Percentiles rank a stretch among this genome's conserved stretches.
These are phyloP conservation scores for Argyrosomus japonicus DNA, from an alignment of 2,113 vertebrate genomes.

Conservation along the genomic window DNA sequence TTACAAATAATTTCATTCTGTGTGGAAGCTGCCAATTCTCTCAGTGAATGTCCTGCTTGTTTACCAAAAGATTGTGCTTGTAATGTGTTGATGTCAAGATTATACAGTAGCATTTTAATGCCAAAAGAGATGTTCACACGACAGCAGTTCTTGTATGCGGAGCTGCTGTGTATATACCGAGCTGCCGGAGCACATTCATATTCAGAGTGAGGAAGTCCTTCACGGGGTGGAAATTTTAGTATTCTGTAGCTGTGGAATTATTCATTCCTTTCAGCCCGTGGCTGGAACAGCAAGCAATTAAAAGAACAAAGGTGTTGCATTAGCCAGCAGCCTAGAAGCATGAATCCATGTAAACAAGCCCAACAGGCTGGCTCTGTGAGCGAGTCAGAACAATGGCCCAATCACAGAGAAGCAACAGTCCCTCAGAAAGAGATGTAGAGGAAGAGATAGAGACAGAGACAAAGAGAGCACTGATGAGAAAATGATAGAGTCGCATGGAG, in stretches of 20 bases:
- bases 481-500: constrained; percentile 69
- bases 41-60: background rate
- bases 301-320: constrained; percentile 76
- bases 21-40: constrained; percentile 1
- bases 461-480: constrained; percentile 73
- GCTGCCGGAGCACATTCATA: constrained; percentile 14
- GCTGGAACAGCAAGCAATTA: constrained; percentile 73
- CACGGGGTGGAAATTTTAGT: constrained; percentile 19
- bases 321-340: constrained; percentile 68
- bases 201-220: constrained; percentile 34
- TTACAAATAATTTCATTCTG: background rate
- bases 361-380: constrained; percentile 57
- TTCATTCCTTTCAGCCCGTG: constrained; percentile 59
- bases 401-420: constrained; percentile 69
- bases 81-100: background rate
- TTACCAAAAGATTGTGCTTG: background rate
- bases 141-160: too few relatives aligned
- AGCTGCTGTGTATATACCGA: background rate
- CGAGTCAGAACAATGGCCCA: constrained; percentile 70
- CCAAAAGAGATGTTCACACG: background rate
- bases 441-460: constrained; percentile 50
- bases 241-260: constrained; percentile 39
- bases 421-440: constrained; percentile 43
- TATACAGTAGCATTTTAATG: background rate
- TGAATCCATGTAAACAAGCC: constrained; percentile 71